Conservation (phyloP, 2,888 invertebrate species). For the Cantharis rufa region DNA sequence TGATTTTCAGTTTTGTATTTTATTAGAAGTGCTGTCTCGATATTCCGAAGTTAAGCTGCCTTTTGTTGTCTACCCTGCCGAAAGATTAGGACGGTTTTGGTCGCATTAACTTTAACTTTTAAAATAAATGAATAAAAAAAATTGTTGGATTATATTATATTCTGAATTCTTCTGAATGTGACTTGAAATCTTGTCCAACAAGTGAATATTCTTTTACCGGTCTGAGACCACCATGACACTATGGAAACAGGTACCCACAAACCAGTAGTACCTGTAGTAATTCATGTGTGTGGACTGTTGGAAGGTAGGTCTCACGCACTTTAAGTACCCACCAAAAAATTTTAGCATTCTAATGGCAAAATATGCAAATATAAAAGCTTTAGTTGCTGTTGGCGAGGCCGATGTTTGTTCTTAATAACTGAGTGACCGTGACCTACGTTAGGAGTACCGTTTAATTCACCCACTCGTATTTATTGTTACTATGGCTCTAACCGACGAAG, state of each 20-base stretch:
- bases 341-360: not conserved
- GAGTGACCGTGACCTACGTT: conserved; percentile 17
- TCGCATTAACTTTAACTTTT: not conserved
- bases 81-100: not conserved
- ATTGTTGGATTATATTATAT: not conserved
- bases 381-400: conserved; percentile 17
- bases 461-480: conserved; percentile 7
- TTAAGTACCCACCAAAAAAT: not conserved
- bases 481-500: not conserved
- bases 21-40: not conserved
- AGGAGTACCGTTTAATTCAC: conserved; percentile 17
- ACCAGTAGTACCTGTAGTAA: not conserved
- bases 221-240: not conserved
- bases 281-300: not conserved
- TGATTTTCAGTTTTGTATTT: not conserved
- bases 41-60: not conserved
- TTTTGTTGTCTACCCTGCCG: not conserved
- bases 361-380: not conserved
- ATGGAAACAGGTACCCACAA: not conserved
- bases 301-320: not conserved
- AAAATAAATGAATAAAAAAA: not conserved
- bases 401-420: conserved; percentile 27
- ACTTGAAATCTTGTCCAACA: not conserved
- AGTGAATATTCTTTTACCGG: not conserved
- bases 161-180: too few species aligned